Evolutionary conservation across 2,113 vertebrate species (phyloP).

Genomic region (Poeciliopsis turrubarensis): DNA sequence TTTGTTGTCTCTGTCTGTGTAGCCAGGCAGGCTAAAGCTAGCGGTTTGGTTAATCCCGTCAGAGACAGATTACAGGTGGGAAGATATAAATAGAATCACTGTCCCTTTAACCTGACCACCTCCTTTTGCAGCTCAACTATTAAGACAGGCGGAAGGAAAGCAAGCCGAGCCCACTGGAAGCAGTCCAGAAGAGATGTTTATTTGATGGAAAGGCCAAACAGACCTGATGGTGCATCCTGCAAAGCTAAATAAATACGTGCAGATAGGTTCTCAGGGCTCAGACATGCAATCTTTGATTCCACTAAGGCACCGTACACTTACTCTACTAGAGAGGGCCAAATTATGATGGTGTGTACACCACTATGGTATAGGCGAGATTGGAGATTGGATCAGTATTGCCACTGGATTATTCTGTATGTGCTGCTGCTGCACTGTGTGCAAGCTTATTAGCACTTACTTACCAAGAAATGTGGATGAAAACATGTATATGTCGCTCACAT

Average conservation of each 20-base stretch:
- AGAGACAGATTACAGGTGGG: conserved; percentile 76
- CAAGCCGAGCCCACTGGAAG: conserved; percentile 16
- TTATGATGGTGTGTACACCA: background rate
- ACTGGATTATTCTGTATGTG: too few species aligned
- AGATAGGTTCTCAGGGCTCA: background rate
- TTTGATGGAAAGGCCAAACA: background rate
- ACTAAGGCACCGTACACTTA: background rate
- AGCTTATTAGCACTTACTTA: too few species aligned
- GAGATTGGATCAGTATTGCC: background rate
- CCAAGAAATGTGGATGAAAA: too few species aligned
- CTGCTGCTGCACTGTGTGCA: too few species aligned
- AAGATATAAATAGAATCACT: conserved; percentile 71
- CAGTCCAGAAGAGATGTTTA: too few species aligned
- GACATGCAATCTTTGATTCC: background rate
- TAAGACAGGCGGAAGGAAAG: conserved; percentile 41
- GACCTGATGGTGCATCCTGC: background rate
- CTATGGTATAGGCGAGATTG: background rate
- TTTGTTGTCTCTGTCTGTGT: conserved; percentile 24
- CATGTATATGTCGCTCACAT: too few species aligned
- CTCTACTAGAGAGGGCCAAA: background rate
- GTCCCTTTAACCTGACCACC: conserved; percentile 72
- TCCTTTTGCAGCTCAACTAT: conserved; percentile 56
- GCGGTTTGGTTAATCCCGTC: conserved; percentile 67
- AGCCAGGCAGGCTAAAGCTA: conserved; percentile 42
- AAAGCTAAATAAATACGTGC: background rate